phyloP scores from a whole-genome alignment of 2,797 vertebrate genomes.

The Gobio occitaniae region DNA sequence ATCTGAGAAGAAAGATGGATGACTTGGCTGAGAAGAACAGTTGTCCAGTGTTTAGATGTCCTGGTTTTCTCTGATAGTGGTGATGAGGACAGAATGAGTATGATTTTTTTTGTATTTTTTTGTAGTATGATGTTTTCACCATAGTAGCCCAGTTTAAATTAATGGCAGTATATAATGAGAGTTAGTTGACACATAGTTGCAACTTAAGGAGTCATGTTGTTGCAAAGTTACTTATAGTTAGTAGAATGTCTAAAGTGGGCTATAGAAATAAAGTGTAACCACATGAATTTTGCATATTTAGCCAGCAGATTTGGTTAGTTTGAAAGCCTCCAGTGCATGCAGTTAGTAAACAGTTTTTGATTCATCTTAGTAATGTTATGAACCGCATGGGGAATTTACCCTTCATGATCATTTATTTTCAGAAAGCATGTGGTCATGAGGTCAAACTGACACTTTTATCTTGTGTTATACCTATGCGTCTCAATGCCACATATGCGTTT shows the following conservation, averaged over 20 bases:
- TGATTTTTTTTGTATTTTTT: no score
- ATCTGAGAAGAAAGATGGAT: not conserved
- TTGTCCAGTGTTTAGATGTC: not conserved
- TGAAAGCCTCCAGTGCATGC: not conserved
- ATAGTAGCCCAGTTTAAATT: not conserved
- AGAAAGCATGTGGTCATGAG: not conserved
- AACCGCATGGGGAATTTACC: not conserved
- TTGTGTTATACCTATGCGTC: not conserved
- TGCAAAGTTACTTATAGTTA: not conserved
- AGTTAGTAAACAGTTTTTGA: not conserved
- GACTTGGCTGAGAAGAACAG: not conserved
- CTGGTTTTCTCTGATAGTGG: not conserved
- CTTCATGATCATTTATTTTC: not conserved
- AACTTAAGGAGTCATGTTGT: not conserved
- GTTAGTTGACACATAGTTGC: not conserved
- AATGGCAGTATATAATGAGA: not conserved
- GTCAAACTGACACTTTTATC: slow-evolving; percentile 3
- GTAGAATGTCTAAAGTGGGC: not conserved
- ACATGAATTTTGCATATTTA: not conserved
- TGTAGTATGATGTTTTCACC: not conserved
- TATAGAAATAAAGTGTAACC: not conserved
- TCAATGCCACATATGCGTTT: not conserved
- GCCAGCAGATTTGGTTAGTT: not conserved
- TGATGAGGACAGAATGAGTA: not conserved
- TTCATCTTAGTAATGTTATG: not conserved